These are phyloP conservation scores for Lagenorhynchus albirostris DNA, from an alignment of 2,113 vertebrate species.

Conservation along the genomic window DNA sequence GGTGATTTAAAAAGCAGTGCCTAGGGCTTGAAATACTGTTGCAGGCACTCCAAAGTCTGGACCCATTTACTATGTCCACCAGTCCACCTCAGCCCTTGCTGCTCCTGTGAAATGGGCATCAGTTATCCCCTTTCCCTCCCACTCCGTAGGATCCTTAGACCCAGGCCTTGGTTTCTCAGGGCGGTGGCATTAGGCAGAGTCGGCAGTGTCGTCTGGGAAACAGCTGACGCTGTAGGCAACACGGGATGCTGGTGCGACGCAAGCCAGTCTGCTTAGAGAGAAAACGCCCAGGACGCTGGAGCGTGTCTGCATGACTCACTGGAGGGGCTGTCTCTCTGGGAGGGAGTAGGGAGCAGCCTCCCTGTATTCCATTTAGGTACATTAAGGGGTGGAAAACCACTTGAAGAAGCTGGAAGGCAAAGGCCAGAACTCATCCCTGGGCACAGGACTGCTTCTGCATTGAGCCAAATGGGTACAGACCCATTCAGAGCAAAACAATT, in stretches of 20 bases:
- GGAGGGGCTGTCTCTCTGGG: neutral
- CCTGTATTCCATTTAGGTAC: neutral
- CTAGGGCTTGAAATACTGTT: neutral
- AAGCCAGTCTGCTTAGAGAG: neutral
- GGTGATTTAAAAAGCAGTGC: neutral
- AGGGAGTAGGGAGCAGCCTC: neutral
- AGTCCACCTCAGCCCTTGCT: neutral
- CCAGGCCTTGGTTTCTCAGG: neutral
- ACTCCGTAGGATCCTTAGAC: too few species aligned
- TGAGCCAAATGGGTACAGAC: neutral
- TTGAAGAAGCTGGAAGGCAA: constrained; percentile 2
- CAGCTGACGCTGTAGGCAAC: neutral
- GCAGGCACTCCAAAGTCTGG: neutral
- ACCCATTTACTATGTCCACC: neutral
- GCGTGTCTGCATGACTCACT: neutral
- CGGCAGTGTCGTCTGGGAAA: neutral
- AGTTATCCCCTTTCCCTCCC: neutral
- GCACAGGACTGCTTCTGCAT: neutral
- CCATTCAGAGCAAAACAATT: neutral
- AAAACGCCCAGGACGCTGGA: neutral
- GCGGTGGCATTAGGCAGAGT: neutral
- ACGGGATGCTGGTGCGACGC: neutral
- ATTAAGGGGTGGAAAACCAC: constrained; percentile 7
- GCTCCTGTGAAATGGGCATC: neutral
- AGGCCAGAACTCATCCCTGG: neutral